Conservation (phyloP, 2,113 vertebrate genomes). For the Mus pahari region DNA sequence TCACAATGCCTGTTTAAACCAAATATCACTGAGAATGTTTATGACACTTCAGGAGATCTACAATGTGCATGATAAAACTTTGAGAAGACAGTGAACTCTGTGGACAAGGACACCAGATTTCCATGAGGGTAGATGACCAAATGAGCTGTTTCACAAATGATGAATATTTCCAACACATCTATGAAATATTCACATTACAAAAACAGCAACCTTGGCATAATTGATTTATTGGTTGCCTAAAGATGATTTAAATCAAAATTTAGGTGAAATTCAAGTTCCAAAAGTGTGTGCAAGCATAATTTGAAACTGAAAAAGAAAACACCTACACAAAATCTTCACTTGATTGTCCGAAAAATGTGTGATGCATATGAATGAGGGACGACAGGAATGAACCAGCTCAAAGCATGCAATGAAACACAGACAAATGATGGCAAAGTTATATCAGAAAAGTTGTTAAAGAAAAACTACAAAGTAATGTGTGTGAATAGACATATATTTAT, state of each 20-base stretch:
- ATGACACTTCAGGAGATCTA: background rate
- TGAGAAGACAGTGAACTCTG: background rate
- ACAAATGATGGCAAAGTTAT: background rate
- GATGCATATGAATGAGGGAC: background rate
- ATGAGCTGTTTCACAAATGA: background rate
- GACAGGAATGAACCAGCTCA: background rate
- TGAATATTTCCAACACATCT: background rate
- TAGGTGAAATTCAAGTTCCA: background rate
- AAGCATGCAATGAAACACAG: background rate
- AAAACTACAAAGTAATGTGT: background rate
- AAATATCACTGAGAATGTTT: background rate
- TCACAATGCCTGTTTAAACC: background rate
- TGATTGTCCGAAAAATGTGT: background rate
- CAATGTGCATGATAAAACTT: background rate
- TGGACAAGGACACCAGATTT: no score
- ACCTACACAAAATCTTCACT: background rate
- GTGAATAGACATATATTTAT: background rate
- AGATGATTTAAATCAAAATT: background rate
- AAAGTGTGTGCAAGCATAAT: background rate
- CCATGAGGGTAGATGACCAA: background rate
- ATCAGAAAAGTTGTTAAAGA: background rate
- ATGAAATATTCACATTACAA: background rate
- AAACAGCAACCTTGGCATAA: background rate
- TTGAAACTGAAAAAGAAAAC: background rate
- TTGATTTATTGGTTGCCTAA: background rate